phyloP scores from a whole-genome alignment of 2,113 vertebrate species.

The Pipra filicauda region DNA sequence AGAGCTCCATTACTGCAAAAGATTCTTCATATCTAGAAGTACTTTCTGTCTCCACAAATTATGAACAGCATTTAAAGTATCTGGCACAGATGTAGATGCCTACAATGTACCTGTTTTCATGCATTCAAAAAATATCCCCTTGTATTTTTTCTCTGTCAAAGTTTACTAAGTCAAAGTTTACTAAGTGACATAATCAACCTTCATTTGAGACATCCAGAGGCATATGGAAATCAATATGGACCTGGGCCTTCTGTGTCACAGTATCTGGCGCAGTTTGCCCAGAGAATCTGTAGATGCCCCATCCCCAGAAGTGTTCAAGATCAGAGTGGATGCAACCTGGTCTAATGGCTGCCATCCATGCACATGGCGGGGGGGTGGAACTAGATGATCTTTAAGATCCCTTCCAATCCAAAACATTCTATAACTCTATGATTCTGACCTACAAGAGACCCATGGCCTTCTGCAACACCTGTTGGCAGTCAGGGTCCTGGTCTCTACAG shows the following conservation, averaged over 20 bases:
- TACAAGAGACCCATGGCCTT: not conserved
- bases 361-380: not conserved
- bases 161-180: not conserved
- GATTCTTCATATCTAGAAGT: not conserved
- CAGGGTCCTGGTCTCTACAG: not conserved
- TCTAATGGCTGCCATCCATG: not conserved
- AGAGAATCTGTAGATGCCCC: not conserved
- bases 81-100: not conserved
- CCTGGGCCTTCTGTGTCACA: not conserved
- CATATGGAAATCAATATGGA: not conserved
- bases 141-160: not conserved
- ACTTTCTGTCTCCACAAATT: not conserved
- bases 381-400: not conserved
- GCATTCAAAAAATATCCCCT: not conserved
- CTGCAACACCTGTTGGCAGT: not conserved
- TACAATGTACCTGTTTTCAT: not conserved
- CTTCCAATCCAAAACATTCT: not conserved
- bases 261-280: not conserved
- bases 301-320: not conserved
- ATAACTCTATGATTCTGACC: not conserved
- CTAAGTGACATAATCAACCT: not conserved
- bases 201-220: not conserved
- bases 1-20: not conserved
- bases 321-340: not conserved
- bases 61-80: not conserved